Conservation (phyloP, 2,888 invertebrate species). For the Drosophila leonis region DNA sequence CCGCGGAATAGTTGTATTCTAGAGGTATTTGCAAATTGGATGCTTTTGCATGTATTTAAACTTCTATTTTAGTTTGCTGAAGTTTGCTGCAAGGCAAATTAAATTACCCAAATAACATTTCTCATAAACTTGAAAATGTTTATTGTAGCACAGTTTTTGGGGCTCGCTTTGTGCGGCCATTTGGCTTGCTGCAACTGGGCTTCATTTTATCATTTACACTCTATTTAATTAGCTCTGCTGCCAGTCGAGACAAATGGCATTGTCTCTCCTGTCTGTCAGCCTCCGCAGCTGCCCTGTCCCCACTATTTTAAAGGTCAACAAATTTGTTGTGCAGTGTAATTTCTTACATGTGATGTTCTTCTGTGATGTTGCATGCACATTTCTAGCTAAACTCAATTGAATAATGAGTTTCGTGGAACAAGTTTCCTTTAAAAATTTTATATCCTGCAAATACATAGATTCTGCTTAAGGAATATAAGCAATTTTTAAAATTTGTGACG, state of each 20-base stretch:
- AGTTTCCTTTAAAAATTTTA: not conserved
- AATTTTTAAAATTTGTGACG: not conserved
- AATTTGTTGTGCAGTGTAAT: not conserved
- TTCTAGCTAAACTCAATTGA: not conserved
- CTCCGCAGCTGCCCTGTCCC: not conserved
- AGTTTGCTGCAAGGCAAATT: not conserved
- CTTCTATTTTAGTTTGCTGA: not conserved
- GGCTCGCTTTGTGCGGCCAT: not conserved
- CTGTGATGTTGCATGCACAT: not conserved
- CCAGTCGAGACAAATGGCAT: conserved; percentile 4
- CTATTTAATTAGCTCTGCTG: conserved; percentile 1
- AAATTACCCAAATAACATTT: not conserved
- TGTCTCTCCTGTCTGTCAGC: not conserved
- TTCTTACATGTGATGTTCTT: not conserved
- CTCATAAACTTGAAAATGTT: not conserved
- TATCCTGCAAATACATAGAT: not conserved
- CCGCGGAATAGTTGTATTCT: not conserved
- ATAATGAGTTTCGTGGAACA: not conserved
- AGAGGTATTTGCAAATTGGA: not conserved
- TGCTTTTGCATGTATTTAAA: not conserved
- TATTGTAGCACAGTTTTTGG: conserved; percentile 15
- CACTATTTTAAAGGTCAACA: not conserved
- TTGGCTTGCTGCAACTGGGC: not conserved
- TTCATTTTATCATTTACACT: not conserved
- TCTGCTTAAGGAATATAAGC: not conserved